Evolutionary conservation across 2,888 invertebrate genomes (phyloP).

Genomic region (Tenthredo scrophulariae): DNA sequence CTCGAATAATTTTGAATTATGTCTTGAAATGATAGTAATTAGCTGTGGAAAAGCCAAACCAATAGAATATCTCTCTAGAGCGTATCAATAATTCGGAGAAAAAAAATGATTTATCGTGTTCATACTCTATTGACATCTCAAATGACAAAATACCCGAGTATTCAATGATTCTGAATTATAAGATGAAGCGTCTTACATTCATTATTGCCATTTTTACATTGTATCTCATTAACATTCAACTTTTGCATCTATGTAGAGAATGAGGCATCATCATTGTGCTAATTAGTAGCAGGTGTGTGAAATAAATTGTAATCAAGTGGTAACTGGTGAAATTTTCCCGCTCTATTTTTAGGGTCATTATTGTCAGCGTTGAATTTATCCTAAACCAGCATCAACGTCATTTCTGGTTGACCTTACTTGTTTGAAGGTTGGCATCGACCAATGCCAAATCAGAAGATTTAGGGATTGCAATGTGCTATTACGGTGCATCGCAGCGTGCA

Average conservation of each 20-base stretch:
- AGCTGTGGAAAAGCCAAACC: no score
- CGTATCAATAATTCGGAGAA: no score
- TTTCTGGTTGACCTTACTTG: slow-evolving; percentile 33
- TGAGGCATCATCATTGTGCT: background rate
- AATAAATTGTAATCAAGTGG: slow-evolving; percentile 55
- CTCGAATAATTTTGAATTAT: no score
- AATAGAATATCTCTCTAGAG: no score
- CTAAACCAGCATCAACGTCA: slow-evolving; percentile 34
- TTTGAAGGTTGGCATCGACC: slow-evolving; percentile 36
- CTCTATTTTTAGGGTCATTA: slow-evolving; percentile 45
- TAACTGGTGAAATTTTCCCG: slow-evolving; percentile 37
- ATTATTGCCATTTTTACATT: background rate
- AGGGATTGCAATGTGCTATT: slow-evolving; percentile 16
- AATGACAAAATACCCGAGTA: background rate
- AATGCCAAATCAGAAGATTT: slow-evolving; percentile 48
- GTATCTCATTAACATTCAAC: background rate
- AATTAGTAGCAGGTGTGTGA: slow-evolving; percentile 32
- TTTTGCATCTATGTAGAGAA: background rate
- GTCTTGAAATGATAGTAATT: no score
- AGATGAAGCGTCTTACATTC: background rate
- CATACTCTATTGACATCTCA: background rate
- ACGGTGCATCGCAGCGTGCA: background rate
- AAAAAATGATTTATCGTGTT: no score
- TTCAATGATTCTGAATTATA: background rate
- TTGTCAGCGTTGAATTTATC: slow-evolving; percentile 48